Evolutionary conservation across 2,797 vertebrate genomes (phyloP).

Genomic region (Enoplosus armatus): DNA sequence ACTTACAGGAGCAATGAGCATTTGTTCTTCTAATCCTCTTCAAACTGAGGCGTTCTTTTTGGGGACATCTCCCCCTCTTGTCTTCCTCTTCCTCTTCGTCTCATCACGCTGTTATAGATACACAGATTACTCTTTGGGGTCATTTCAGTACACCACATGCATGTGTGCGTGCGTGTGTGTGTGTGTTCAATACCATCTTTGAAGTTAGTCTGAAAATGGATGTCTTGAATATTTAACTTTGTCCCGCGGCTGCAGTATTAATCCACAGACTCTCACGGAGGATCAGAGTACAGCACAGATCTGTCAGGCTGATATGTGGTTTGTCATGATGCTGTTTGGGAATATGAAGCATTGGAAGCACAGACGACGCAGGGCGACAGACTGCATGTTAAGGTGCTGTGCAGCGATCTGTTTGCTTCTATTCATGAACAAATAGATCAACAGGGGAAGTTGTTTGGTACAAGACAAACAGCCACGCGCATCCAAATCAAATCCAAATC

Average conservation of each 20-base stretch:
- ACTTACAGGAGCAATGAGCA: too few species aligned
- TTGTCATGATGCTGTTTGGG: slow-evolving; percentile 7
- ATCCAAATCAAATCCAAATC: slow-evolving; percentile 25
- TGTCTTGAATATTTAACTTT: slow-evolving; percentile 72
- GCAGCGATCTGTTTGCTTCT: neutral
- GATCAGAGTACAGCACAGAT: slow-evolving; percentile 41
- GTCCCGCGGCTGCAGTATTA: slow-evolving; percentile 53
- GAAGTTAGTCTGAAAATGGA: slow-evolving; percentile 66
- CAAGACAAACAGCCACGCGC: neutral
- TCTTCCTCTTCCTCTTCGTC: neutral
- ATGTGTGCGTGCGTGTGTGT: neutral
- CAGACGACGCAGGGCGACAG: neutral
- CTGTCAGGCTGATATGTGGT: slow-evolving; percentile 31
- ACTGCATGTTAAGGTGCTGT: neutral
- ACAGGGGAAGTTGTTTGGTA: neutral
- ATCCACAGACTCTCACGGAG: slow-evolving; percentile 43
- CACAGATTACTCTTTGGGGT: slow-evolving; percentile 9
- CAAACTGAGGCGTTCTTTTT: neutral
- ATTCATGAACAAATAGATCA: slow-evolving; percentile 2
- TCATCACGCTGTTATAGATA: slow-evolving; percentile 14
- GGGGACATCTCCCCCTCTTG: neutral
- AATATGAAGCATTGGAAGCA: slow-evolving; percentile 3
- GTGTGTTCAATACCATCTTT: slow-evolving; percentile 33
- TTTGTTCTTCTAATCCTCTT: slow-evolving; percentile 8
- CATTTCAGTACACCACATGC: neutral